Evolutionary conservation across 2,888 invertebrate genomes (phyloP), one percentile per base, ranked within the genome.

Genomic region (Leucophora obtusa): DNA sequence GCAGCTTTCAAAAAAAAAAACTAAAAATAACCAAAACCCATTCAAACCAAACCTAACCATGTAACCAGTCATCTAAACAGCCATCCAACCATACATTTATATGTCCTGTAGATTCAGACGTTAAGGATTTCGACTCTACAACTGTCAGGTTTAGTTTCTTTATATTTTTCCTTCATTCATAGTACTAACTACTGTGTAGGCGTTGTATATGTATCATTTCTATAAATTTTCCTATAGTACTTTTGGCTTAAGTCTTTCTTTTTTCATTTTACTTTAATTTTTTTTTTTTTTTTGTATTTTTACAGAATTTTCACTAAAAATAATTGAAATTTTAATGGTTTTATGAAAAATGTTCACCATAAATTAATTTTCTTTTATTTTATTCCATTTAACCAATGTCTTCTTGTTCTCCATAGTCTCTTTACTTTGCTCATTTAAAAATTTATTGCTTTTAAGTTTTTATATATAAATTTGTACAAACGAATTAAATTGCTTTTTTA

Each of bases 271-370:
- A 5, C 14, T 1, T 60, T 53, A 53, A 28, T 21, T 56, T 35
- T 47, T 51, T 9, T 15, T 10, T 8, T 14, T 24, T 5, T 62
- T 24, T 56, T 66, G 11, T 15, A 47, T 66, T 62, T 69, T 33
- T 47, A 28, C 53, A 69, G 72, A 60, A 66, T 65, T 72, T 60
- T 70, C 73, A 77, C 81, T 77, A 77, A 73, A 77, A 81, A 77
- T 81, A 77, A 81, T 77, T 81, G 81, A 81, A 81, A 77, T 77
- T 81, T 81, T 81, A 81, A 77, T 81, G 77, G 81, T 77, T 77
- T 81, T 81, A 73, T 74, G 77, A 81, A 77, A 81, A 77, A 81
- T 81, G 77, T 77, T 73, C 81, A 77, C 69, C 71, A 70, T 77
- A 77, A 81, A 81, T 81, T 70, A 70, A 66, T 81, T 81, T 77